Evolutionary conservation across 1,140 invertebrate genomes (phyloP).

Genomic region (Aplysia californica): DNA sequence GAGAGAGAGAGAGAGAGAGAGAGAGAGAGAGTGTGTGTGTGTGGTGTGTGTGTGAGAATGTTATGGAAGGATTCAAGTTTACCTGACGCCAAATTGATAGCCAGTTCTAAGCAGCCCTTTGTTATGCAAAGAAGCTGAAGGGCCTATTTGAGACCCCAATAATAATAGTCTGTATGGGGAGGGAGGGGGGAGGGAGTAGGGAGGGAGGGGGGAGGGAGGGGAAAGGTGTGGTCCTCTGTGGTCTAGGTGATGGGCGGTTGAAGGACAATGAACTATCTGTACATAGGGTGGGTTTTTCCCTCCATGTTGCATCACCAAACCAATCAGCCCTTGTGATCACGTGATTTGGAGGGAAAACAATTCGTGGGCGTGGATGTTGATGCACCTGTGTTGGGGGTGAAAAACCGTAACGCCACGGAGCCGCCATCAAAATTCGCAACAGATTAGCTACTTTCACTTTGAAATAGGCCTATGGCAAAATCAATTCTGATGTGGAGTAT

Average conservation of each 20-base stretch:
- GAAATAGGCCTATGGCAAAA: no score
- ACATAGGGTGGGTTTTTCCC: not conserved
- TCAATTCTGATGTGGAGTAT: no score
- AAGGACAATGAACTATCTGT: not conserved
- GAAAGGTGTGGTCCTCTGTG: not conserved
- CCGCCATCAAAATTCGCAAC: no score
- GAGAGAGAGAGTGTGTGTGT: not conserved
- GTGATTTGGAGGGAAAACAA: not conserved
- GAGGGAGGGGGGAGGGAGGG: not conserved
- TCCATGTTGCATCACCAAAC: no score
- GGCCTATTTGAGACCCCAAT: not conserved
- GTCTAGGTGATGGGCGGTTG: no score
- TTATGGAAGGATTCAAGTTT: not conserved
- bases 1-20: not conserved
- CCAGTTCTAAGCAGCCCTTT: not conserved
- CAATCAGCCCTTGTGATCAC: not conserved
- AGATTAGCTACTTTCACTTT: no score
- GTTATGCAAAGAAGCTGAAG: not conserved
- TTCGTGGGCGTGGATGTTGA: not conserved
- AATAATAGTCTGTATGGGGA: not conserved
- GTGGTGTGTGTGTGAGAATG: not conserved
- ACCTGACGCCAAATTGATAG: not conserved
- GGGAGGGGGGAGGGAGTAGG: not conserved
- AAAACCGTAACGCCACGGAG: no score
- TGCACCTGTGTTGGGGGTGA: not conserved